Percentiles rank a stretch among this genome's conserved stretches.
Conservation (phyloP, 2,888 invertebrate species). For the Volucella bombylans region DNA sequence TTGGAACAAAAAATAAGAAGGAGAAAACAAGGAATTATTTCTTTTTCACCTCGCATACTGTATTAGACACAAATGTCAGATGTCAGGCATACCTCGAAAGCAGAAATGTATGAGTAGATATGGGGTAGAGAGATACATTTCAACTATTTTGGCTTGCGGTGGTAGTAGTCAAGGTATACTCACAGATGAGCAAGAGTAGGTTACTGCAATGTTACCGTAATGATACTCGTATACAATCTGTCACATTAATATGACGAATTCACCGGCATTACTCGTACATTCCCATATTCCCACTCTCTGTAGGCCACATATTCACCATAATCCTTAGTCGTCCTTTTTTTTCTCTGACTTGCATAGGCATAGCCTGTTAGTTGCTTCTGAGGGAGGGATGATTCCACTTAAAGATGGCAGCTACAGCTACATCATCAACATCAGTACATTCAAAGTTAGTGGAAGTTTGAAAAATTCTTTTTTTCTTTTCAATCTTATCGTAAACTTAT, state of each 20-base stretch:
- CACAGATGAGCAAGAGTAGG: neutral
- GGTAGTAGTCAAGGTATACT: neutral
- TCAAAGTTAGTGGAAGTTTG: slow-evolving; percentile 7
- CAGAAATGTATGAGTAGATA: slow-evolving; percentile 11
- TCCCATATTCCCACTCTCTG: neutral
- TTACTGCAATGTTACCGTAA: slow-evolving; percentile 38
- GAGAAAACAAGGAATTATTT: slow-evolving; percentile 10
- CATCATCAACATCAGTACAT: slow-evolving; percentile 10
- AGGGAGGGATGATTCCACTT: slow-evolving; percentile 19
- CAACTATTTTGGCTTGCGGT: slow-evolving; percentile 32
- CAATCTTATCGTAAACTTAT: slow-evolving; percentile 60
- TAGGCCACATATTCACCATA: neutral
- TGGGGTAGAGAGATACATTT: slow-evolving; percentile 11
- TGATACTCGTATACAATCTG: slow-evolving; percentile 40
- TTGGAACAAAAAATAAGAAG: slow-evolving; percentile 1
- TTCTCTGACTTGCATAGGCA: neutral
- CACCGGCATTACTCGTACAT: slow-evolving; percentile 39
- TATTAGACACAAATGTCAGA: slow-evolving; percentile 37
- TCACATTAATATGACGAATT: slow-evolving; percentile 64
- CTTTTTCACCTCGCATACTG: slow-evolving; percentile 6
- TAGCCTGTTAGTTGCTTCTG: neutral
- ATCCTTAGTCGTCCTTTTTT: slow-evolving; percentile 3
- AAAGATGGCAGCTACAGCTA: slow-evolving; percentile 23
- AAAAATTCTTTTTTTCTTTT: slow-evolving; percentile 45
- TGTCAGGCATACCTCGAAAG: slow-evolving; percentile 44